These are phyloP conservation scores for Gryon sp. DNA, from an alignment of 1,140 invertebrate species.

Conservation along the genomic window DNA sequence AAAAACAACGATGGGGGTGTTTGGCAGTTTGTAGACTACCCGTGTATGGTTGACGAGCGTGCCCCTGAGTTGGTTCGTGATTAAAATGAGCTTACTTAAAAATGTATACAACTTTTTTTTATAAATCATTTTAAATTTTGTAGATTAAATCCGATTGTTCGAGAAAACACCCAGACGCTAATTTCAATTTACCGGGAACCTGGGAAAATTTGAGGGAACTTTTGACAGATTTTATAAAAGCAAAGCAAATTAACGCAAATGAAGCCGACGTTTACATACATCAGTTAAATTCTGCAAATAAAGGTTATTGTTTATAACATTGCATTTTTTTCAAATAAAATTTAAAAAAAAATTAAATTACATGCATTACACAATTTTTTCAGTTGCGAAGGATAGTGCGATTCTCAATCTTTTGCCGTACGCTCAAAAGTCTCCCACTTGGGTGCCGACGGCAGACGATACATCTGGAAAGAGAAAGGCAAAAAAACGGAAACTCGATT, in stretches of 20 bases:
- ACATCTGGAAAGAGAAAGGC: background rate
- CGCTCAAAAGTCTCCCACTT: no score
- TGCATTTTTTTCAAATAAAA: no score
- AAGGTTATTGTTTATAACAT: no score
- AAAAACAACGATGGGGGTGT: slow-evolving; percentile 17
- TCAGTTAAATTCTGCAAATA: background rate
- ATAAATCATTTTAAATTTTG: slow-evolving; percentile 1
- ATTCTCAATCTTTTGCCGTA: no score
- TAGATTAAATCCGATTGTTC: slow-evolving; percentile 16
- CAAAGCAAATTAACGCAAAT: slow-evolving; percentile 6
- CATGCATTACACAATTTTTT: no score
- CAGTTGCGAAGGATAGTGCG: background rate
- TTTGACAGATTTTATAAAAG: background rate
- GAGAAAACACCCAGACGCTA: slow-evolving; percentile 3
- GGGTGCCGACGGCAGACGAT: no score
- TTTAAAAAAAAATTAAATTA: no score
- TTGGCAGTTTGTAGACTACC: slow-evolving; percentile 14
- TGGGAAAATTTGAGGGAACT: background rate
- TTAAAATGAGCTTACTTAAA: background rate
- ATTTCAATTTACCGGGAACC: background rate
- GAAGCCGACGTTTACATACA: background rate
- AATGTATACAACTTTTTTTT: no score
- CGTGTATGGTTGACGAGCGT: slow-evolving; percentile 6
- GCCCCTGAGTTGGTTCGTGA: slow-evolving; percentile 13
- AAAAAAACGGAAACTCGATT: background rate